These are phyloP conservation scores for Fragum sueziense DNA, from an alignment of 2,888 invertebrate genomes.

Conservation along the genomic window DNA sequence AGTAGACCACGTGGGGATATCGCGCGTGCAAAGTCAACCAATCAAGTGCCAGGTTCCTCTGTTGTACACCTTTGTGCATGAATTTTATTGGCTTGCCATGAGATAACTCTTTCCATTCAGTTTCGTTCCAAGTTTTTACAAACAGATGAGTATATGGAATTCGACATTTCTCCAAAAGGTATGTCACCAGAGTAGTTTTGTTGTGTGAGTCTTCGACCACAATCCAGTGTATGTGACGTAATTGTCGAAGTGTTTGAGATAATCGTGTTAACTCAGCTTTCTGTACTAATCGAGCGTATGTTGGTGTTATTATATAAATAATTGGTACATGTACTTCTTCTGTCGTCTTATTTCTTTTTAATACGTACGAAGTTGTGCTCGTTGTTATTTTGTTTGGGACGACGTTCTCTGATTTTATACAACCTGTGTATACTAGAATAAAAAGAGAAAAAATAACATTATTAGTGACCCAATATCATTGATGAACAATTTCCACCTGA, in stretches of 20 bases:
- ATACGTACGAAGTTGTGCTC: too few species aligned
- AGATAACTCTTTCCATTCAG: slow-evolving; percentile 63
- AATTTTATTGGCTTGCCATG: slow-evolving; percentile 70
- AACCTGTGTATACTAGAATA: too few species aligned
- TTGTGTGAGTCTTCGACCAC: slow-evolving; percentile 92
- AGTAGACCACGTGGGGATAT: slow-evolving; percentile 91
- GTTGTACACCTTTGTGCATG: slow-evolving; percentile 85
- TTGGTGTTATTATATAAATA: slow-evolving; percentile 89
- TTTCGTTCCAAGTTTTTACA: slow-evolving; percentile 87
- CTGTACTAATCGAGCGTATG: slow-evolving; percentile 92
- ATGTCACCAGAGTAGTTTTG: slow-evolving; percentile 88
- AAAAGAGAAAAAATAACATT: too few species aligned
- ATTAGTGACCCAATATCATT: too few species aligned
- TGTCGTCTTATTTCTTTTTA: too few species aligned
- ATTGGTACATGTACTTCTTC: too few species aligned
- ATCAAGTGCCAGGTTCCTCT: slow-evolving; percentile 83
- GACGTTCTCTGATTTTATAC: too few species aligned
- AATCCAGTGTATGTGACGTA: slow-evolving; percentile 96
- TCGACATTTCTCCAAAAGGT: slow-evolving; percentile 87
- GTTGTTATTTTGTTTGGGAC: too few species aligned
- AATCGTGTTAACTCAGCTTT: slow-evolving; percentile 96
- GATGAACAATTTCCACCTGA: too few species aligned
- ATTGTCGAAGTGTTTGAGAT: slow-evolving; percentile 91
- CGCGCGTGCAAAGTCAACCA: slow-evolving; percentile 89
- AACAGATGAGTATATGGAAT: slow-evolving; percentile 87